Percentiles rank a stretch among this genome's conserved stretches.
Evolutionary conservation across 2,797 vertebrate genomes (phyloP).

Genomic region (Pipistrellus nathusii): DNA sequence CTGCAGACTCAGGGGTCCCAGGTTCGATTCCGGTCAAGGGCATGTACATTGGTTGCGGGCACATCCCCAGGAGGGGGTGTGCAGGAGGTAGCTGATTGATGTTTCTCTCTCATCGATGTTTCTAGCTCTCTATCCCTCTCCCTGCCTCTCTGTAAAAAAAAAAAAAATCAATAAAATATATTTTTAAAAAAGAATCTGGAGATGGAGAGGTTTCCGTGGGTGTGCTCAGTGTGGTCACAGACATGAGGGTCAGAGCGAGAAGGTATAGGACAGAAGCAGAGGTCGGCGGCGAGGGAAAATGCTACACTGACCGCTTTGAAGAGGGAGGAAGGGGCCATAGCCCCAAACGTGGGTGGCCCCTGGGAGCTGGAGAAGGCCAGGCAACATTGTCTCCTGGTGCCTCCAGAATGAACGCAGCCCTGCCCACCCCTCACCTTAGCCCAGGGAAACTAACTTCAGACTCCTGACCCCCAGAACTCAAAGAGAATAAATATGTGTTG

Average conservation of each 20-base stretch:
- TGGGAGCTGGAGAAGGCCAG: neutral
- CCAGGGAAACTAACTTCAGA: neutral
- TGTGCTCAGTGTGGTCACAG: neutral
- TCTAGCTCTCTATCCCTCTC: no score
- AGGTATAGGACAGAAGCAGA: neutral
- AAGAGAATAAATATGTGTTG: neutral
- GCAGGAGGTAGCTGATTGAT: no score
- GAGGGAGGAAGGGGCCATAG: neutral
- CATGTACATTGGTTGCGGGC: no score
- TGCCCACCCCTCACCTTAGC: accelerated
- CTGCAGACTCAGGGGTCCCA: no score
- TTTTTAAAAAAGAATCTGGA: neutral
- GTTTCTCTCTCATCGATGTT: no score
- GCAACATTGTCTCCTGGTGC: neutral
- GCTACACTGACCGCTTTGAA: neutral
- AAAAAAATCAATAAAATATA: no score
- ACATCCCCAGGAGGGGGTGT: no score
- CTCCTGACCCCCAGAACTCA: neutral
- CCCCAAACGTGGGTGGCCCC: accelerated
- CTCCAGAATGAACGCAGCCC: neutral
- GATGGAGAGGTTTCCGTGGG: neutral
- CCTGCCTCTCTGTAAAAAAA: no score
- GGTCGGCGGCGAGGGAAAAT: neutral
- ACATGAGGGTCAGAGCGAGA: neutral
- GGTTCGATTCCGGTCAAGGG: no score